phyloP scores from a whole-genome alignment of 2,888 invertebrate genomes.

The Crematogaster levior region DNA sequence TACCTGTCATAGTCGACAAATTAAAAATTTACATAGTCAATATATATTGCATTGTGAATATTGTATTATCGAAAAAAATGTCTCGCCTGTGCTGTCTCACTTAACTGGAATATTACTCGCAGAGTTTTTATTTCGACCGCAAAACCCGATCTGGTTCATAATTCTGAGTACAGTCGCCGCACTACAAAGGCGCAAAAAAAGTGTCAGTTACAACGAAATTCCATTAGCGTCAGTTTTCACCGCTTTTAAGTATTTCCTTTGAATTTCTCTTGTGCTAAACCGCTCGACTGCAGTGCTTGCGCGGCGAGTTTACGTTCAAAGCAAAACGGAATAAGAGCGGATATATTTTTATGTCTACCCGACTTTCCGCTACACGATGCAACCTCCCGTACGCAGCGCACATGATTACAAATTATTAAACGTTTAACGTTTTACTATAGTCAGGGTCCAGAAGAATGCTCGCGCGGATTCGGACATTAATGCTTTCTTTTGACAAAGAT shows the following conservation, averaged over 20 bases:
- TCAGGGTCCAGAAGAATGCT: conserved; percentile 7
- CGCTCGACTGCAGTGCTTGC: conserved; percentile 62
- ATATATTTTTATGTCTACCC: conserved; percentile 55
- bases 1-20: background rate
- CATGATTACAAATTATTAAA: conserved; percentile 51
- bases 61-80: conserved; percentile 36
- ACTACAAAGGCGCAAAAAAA: conserved; percentile 60
- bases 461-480: conserved; percentile 23
- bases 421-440: conserved; percentile 23
- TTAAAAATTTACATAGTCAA: conserved; percentile 14
- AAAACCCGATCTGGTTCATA: conserved; percentile 51
- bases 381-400: conserved; percentile 10
- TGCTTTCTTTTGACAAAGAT: conserved; percentile 35
- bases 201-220: conserved; percentile 69
- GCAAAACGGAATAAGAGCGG: conserved; percentile 61
- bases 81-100: conserved; percentile 10
- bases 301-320: conserved; percentile 62
- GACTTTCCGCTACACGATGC: conserved; percentile 36
- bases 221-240: conserved; percentile 67
- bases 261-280: conserved; percentile 67
- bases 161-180: conserved; percentile 46
- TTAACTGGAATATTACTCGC: conserved; percentile 45
- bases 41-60: conserved; percentile 6
- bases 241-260: conserved; percentile 70
- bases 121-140: conserved; percentile 50